These are phyloP conservation scores for Leptonema lineaticorne DNA, from an alignment of 1,140 invertebrate species.

Conservation along the genomic window DNA sequence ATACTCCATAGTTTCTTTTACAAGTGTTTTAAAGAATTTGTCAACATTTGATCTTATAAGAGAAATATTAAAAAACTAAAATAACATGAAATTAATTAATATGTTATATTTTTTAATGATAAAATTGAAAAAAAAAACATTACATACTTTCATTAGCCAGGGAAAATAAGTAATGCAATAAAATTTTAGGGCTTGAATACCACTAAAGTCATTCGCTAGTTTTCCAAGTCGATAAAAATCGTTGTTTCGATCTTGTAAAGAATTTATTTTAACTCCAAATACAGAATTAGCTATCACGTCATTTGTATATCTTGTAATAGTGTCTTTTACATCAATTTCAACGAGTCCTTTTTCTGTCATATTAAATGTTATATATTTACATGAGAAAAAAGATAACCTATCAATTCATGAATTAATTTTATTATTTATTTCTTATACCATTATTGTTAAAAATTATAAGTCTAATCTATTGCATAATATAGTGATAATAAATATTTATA, in stretches of 20 bases:
- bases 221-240: constrained; percentile 56
- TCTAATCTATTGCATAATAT: too few relatives aligned
- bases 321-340: constrained; percentile 52
- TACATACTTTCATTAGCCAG: background rate
- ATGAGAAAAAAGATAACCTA: too few relatives aligned
- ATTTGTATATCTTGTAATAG: constrained; percentile 58
- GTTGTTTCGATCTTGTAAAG: constrained; percentile 55
- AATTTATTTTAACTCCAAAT: constrained; percentile 61
- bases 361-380: too few relatives aligned
- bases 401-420: too few relatives aligned
- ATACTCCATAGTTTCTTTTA: constrained; percentile 12
- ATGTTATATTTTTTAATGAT: too few relatives aligned
- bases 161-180: constrained; percentile 11
- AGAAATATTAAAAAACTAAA: constrained; percentile 14
- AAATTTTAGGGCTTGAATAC: constrained; percentile 17
- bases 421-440: too few relatives aligned
- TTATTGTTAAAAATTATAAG: too few relatives aligned
- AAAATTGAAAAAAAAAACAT: too few relatives aligned
- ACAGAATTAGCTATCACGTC: constrained; percentile 60
- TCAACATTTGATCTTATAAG: background rate
- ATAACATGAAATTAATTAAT: too few relatives aligned
- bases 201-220: constrained; percentile 34
- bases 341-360: constrained; percentile 15
- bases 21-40: constrained; percentile 23
- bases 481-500: too few relatives aligned